Conservation (phyloP, 2,113 vertebrate genomes). For the Phrynosoma platyrhinos region DNA sequence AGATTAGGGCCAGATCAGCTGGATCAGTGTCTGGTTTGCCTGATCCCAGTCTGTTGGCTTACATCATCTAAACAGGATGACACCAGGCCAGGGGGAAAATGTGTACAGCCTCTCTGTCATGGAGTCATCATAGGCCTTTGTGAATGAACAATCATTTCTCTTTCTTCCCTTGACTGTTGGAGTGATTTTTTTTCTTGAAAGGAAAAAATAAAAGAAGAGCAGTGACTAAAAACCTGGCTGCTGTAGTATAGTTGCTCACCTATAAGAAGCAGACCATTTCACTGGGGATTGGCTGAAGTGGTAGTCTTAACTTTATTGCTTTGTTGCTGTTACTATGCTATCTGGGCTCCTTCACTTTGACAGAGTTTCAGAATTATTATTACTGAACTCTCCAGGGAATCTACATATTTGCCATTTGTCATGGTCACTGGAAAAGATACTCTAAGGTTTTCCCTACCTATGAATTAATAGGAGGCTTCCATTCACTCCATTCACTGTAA, state of each 20-base stretch:
- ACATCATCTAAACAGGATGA: too few relatives aligned
- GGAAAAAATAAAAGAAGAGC: neutral
- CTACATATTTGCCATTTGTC: neutral
- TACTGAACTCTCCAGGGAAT: constrained; percentile 13
- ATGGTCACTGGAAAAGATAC: neutral
- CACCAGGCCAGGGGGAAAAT: too few relatives aligned
- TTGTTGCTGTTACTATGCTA: constrained; percentile 19
- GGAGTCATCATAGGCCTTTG: too few relatives aligned
- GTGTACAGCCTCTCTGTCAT: too few relatives aligned
- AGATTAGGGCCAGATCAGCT: too few relatives aligned
- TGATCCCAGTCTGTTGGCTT: too few relatives aligned
- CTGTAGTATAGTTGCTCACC: neutral
- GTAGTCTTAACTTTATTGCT: neutral
- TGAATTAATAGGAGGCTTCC: neutral
- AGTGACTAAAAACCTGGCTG: neutral
- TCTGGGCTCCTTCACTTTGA: neutral
- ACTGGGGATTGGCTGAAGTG: neutral
- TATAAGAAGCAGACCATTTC: neutral
- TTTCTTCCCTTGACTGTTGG: neutral
- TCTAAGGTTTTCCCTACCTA: neutral
- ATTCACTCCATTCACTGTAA: neutral
- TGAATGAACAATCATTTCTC: neutral
- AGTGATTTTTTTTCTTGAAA: neutral
- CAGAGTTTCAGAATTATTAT: neutral
- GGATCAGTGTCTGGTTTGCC: too few relatives aligned